Percentiles rank a stretch among this genome's conserved stretches.
Evolutionary conservation across 2,888 invertebrate genomes (phyloP).

Genomic region (Drosophila picticornis): DNA sequence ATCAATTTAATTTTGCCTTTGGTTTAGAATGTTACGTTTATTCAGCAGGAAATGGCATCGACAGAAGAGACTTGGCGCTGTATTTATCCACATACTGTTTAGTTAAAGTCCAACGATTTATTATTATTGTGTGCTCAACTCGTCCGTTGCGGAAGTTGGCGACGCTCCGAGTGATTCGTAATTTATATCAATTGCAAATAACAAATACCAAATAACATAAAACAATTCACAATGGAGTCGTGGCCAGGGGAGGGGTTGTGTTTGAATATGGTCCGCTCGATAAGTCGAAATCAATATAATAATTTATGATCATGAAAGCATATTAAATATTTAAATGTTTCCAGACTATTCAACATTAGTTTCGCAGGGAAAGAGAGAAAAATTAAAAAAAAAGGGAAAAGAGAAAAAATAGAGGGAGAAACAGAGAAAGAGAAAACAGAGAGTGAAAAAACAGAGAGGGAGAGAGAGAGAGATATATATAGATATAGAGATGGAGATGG

Average conservation of each 20-base stretch:
- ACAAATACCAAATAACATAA: constrained; percentile 15
- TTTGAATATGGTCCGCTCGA: not conserved
- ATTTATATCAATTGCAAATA: constrained; percentile 37
- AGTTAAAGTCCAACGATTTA: constrained; percentile 22
- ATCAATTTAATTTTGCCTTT: constrained; percentile 5
- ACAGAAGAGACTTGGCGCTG: not conserved
- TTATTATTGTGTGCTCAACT: constrained; percentile 12
- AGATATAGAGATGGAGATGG: not conserved
- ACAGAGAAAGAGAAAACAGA: not conserved
- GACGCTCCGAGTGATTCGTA: constrained; percentile 20
- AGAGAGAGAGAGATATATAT: no score
- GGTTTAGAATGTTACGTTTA: constrained; percentile 7
- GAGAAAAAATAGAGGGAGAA: not conserved
- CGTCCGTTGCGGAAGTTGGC: constrained; percentile 30
- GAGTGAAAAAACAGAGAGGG: not conserved
- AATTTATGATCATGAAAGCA: not conserved
- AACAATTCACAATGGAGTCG: constrained; percentile 13
- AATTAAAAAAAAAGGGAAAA: not conserved
- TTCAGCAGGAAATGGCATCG: constrained; percentile 33
- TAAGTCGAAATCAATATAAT: not conserved
- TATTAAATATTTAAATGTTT: not conserved
- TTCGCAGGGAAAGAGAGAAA: not conserved
- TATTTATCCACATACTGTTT: constrained; percentile 13
- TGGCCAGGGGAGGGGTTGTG: not conserved
- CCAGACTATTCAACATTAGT: not conserved